A percentile compares a stretch with the other conserved stretches of the same genome.
Conservation (phyloP, 2,113 vertebrate genomes). For the Sinocyclocheilus maitianheensis region DNA sequence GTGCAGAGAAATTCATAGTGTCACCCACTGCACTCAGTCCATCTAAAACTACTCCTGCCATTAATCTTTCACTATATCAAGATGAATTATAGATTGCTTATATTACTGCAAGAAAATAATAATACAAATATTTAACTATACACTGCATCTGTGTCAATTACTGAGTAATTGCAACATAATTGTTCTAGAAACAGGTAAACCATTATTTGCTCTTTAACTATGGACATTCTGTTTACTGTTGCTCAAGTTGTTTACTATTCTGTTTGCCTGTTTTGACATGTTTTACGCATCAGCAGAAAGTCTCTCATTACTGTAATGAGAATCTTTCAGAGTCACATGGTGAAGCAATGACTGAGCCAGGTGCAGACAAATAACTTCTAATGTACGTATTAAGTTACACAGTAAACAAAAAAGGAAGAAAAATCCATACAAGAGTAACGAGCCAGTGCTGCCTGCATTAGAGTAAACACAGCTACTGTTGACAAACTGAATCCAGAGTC, state of each 20-base stretch:
- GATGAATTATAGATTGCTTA: background rate
- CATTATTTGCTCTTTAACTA: conserved; percentile 47
- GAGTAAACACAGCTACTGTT: conserved; percentile 74
- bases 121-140: background rate
- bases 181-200: conserved; percentile 47
- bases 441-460: conserved; percentile 61
- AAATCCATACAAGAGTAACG: conserved; percentile 78
- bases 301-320: conserved; percentile 56
- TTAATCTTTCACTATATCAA: conserved; percentile 1
- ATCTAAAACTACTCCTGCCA: conserved; percentile 2
- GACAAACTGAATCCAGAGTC: conserved; percentile 68
- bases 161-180: conserved; percentile 39
- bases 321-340: conserved; percentile 39
- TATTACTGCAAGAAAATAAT: background rate
- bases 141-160: conserved; percentile 29
- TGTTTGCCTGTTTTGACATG: conserved; percentile 33
- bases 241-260: conserved; percentile 29
- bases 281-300: conserved; percentile 59
- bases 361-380: conserved; percentile 65
- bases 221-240: conserved; percentile 25
- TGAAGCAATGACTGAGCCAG: conserved; percentile 79
- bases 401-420: conserved; percentile 60
- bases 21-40: background rate
- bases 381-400: conserved; percentile 63
- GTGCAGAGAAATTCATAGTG: background rate